Conservation (phyloP, 1,140 invertebrate species). For the Eupristina koningsbergeri region DNA sequence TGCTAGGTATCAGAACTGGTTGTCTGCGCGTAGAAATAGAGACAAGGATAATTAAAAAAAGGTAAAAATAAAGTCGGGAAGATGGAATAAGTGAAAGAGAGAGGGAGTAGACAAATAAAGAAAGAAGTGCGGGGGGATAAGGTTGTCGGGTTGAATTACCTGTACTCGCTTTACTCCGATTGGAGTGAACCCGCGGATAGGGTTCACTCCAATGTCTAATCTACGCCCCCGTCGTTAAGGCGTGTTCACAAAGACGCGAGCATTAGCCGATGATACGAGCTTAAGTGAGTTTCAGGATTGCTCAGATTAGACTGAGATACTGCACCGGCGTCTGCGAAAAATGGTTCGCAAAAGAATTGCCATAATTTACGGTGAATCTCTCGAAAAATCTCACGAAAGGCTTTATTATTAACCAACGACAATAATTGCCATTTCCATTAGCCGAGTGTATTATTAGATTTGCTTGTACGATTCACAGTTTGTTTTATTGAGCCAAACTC, state of each 20-base stretch:
- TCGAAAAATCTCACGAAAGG: too few species aligned
- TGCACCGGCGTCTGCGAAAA: background rate
- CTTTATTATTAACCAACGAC: too few species aligned
- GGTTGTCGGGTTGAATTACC: background rate
- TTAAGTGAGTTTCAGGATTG: constrained; percentile 35
- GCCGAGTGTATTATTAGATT: too few species aligned
- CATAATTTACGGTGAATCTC: background rate
- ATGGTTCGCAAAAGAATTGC: background rate
- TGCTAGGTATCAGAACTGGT: too few species aligned
- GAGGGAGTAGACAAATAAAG: too few species aligned
- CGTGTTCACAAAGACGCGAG: constrained; percentile 16
- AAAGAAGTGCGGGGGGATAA: too few species aligned
- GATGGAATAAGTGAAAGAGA: background rate
- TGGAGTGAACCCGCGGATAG: background rate
- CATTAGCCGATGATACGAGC: constrained; percentile 17
- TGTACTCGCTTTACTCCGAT: background rate
- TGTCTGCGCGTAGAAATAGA: too few species aligned
- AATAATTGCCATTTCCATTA: too few species aligned
- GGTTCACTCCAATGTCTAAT: background rate
- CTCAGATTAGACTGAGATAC: constrained; percentile 16
- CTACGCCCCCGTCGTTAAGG: constrained; percentile 25
- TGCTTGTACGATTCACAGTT: too few species aligned
- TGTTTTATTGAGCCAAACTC: too few species aligned
- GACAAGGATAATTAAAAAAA: background rate
- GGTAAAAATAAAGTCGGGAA: background rate